Conservation (phyloP, 2,888 invertebrate genomes). For the Camponotus fellah region DNA sequence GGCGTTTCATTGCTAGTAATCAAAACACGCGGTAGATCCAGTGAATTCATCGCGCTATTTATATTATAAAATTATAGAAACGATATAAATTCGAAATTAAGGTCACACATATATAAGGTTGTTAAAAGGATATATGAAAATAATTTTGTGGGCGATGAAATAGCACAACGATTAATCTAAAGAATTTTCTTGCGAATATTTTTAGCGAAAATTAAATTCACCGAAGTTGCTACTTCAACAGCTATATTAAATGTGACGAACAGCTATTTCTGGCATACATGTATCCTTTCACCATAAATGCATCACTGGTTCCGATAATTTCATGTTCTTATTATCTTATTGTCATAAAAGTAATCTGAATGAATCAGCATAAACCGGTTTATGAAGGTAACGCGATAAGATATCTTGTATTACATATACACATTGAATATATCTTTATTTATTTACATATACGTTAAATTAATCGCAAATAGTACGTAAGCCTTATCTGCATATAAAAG, state of each 20-base stretch:
- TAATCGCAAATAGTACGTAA: neutral
- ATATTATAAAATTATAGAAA: neutral
- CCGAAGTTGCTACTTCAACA: neutral
- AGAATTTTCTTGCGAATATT: neutral
- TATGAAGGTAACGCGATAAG: neutral
- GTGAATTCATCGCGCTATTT: neutral
- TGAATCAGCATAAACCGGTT: slow-evolving; percentile 12
- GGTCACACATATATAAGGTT: neutral
- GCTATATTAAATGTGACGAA: neutral
- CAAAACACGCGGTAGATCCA: slow-evolving; percentile 84
- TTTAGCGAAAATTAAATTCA: neutral
- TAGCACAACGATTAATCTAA: too few species aligned
- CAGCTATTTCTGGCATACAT: neutral
- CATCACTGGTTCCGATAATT: neutral
- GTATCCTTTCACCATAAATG: neutral
- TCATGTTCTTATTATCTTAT: neutral
- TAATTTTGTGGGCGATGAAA: neutral
- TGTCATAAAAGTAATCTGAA: neutral
- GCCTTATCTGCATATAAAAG: neutral
- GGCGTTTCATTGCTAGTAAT: slow-evolving; percentile 86
- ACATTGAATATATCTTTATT: neutral
- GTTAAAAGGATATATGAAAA: too few species aligned
- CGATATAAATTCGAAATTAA: too few species aligned
- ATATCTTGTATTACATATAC: neutral
- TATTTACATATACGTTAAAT: neutral